These are phyloP conservation scores for Todiramphus chloris DNA, from an alignment of 2,113 vertebrate genomes.

Conservation along the genomic window DNA sequence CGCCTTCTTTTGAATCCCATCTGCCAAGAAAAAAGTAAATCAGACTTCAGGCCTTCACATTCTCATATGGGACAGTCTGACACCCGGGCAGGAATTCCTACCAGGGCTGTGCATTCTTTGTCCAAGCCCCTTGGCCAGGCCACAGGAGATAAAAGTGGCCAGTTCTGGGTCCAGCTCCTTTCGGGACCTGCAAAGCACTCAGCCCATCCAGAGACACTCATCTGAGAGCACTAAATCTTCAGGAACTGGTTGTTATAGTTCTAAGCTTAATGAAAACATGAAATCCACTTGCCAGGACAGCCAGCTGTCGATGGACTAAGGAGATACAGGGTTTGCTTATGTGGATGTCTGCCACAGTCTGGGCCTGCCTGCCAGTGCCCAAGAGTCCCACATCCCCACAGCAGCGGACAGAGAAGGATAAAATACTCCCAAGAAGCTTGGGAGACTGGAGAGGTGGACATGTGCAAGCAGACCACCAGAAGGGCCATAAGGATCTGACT, in stretches of 20 bases:
- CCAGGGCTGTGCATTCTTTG: not conserved
- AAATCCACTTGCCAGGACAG: not conserved
- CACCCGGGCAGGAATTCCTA: not conserved
- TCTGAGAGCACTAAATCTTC: not conserved
- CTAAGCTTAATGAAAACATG: not conserved
- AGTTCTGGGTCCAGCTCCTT: not conserved
- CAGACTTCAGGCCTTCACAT: not conserved
- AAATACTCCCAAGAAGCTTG: not conserved
- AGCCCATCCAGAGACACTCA: not conserved
- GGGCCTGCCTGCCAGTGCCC: not conserved
- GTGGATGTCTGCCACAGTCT: not conserved
- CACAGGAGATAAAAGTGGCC: not conserved
- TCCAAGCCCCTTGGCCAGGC: not conserved
- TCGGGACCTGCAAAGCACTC: not conserved
- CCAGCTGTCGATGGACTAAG: not conserved
- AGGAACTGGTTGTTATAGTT: not conserved
- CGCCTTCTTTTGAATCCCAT: constrained; percentile 74
- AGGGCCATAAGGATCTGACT: not conserved
- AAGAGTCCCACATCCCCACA: not conserved
- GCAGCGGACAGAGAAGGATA: not conserved
- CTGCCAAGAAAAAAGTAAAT: constrained; percentile 48
- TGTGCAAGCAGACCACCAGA: not conserved
- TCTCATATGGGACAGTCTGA: not conserved
- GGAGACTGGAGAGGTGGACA: not conserved
- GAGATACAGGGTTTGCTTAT: not conserved